Base-by-base conservation (phyloP, 2,797 vertebrate genomes). In the Pseudochirops corinnae region DNA sequence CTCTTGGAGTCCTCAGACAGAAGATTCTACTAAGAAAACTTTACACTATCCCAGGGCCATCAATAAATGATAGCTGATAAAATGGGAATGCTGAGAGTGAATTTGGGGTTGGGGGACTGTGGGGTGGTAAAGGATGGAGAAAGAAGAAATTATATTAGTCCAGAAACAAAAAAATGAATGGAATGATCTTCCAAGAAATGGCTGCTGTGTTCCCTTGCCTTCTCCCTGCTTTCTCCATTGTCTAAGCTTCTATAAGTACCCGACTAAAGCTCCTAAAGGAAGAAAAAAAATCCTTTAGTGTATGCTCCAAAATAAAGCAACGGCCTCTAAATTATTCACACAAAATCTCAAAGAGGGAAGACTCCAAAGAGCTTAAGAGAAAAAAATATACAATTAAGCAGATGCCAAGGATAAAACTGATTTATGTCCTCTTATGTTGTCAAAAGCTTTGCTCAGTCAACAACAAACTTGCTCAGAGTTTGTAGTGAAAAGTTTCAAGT, bases 391-490 rank as follows among this genome's bases (percentile, higher is more conserved):
- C 26, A 56, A 90, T 58, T 96, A 93, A 97, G 94, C 82, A 95
- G 91, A 91, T 3, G 94, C 93, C 97, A 95, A 53, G 26, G 39
- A n/a, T 53, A 95, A 95, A 92, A 91, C 62, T 4, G 58, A 94
- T 56, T 94, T 1, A 5, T 91, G 95, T 90, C 56, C 90, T 95
- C 95, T 90, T 60, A 87, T 91, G 53, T 90, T 16, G 92, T 56
- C 53, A 24, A 96, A 93, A 93, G 58, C 67, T 95, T 91, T 62
- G 96, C 93, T 95, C 95, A 50, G 93, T 90, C 95, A 97, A 97
- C 93, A 90, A 52, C n/a, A 93, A 91, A 95, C 92, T 96, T 94
- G 95, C 57, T 95, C 94, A 56, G 90, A 95, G 57, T 95, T 95
- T 93, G 82, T 91, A 56, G 39, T 55, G 62, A 39, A 50, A 94